Evolutionary conservation across 2,113 vertebrate genomes (phyloP), one percentile per base, ranked within the genome.

Genomic region (Leptobrachium leishanense): DNA sequence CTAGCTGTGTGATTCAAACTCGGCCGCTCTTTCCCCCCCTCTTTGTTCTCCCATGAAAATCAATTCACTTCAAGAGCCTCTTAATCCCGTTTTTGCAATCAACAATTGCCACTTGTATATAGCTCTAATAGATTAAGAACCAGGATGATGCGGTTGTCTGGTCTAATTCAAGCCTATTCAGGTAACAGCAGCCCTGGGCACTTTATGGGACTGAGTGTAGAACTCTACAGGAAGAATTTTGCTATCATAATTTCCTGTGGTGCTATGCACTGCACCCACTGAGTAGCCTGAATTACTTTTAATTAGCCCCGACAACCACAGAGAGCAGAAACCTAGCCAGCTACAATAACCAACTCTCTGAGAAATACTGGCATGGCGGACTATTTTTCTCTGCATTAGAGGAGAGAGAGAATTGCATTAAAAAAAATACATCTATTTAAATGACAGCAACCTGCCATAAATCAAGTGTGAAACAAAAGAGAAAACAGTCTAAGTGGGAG

Each of bases 51-150:
- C 94, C 92, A 95, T 94, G 95, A 98, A 98, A 99, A 98, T 97
- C 96, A 97, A 97, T 97, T 97, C 95, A 92, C 95, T 96, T 95
- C 95, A 98, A 98, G 96, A 97, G 94, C 93, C 94, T 95, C 95
- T 98, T 98, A 98, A 98, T 99, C 96, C 95, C 90, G 93, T 96
- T 95, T 97, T 96, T 95, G 92, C 95, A 94, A 92, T 95, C 96
- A 95, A 99, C 96, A 98, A 99, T 97, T 95, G 95, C 94, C 95
- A 96, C 96, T 98, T 98, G 96, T 98, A 94, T 95, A 94, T 93
- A 82, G 92, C 94, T 94, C 95, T 94, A 95, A 95, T 96, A 95
- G 95, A 97, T 96, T 95, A 95, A 95, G 95, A 95, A 95, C 92
- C 83, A 91, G 95, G 96, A 96, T 95, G 96, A 98, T 50, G 93